phyloP scores from a whole-genome alignment of 2,113 vertebrate species.

The Burhinus bistriatus region DNA sequence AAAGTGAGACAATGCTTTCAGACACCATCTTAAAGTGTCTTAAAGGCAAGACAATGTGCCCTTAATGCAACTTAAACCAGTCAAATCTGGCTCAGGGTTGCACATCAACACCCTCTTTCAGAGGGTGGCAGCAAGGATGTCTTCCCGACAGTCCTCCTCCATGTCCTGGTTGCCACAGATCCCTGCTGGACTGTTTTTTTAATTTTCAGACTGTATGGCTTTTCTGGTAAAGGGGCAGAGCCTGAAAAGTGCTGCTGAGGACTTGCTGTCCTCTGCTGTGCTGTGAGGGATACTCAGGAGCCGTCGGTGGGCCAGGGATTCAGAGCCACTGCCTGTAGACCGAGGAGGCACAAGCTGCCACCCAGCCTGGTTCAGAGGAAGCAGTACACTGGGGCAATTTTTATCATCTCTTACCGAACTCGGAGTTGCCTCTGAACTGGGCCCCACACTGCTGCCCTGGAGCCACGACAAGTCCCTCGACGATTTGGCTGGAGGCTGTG shows the following conservation, averaged over 20 bases:
- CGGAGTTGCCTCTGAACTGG: not conserved
- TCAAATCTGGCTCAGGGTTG: not conserved
- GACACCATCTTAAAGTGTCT: not conserved
- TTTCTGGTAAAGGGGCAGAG: not conserved
- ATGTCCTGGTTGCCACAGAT: not conserved
- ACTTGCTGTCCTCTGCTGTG: not conserved
- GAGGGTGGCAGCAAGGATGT: not conserved
- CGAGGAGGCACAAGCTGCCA: rapidly evolving
- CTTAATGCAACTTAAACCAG: not conserved
- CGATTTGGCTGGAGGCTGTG: not conserved
- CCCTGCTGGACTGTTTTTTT: not conserved
- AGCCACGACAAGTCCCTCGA: not conserved
- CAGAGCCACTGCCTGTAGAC: not conserved
- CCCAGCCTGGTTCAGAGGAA: not conserved
- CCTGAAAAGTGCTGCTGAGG: not conserved
- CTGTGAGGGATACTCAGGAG: not conserved
- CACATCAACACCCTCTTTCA: not conserved
- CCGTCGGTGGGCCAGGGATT: not conserved
- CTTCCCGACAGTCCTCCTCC: not conserved
- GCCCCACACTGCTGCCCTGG: not conserved
- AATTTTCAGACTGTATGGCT: not conserved
- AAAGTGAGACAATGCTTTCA: not conserved
- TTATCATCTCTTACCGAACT: not conserved
- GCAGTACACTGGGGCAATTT: rapidly evolving
- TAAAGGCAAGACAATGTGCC: not conserved